Evolutionary conservation across 64 coral and sea anemone genomes (phyloP).

Genomic region (Astreopora myriophthalma): DNA sequence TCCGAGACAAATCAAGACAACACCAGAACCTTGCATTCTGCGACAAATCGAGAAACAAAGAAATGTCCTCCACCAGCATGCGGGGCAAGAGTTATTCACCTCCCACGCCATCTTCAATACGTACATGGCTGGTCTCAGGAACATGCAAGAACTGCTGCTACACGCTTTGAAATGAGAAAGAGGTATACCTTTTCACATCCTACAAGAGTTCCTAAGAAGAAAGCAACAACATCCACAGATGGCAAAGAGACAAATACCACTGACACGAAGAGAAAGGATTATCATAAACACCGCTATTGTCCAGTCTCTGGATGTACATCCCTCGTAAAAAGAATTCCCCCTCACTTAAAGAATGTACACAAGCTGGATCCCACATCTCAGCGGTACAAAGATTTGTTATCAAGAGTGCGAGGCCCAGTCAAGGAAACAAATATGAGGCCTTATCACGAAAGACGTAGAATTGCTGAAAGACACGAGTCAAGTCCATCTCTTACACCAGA

Average conservation of each 20-base stretch:
- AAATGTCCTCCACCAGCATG: slow-evolving; percentile 24
- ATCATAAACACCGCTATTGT: slow-evolving; percentile 32
- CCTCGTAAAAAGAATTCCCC: slow-evolving; percentile 33
- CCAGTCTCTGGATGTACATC: slow-evolving; percentile 47
- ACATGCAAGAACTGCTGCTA: slow-evolving; percentile 20
- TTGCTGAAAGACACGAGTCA: background rate
- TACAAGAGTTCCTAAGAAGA: background rate
- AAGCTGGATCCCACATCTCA: slow-evolving; percentile 45
- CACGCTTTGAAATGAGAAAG: slow-evolving; percentile 38
- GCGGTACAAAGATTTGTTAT: slow-evolving; percentile 20
- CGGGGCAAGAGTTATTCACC: slow-evolving; percentile 21
- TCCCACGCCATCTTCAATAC: slow-evolving; percentile 28
- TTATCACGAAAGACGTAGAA: background rate
- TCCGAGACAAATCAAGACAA: background rate
- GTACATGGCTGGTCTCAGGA: slow-evolving; percentile 33
- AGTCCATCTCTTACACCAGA: background rate
- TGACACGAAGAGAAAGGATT: background rate
- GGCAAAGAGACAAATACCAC: background rate
- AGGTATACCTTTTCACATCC: slow-evolving; percentile 38
- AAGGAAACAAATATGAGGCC: background rate
- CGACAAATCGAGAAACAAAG: slow-evolving; percentile 21
- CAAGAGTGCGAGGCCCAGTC: background rate
- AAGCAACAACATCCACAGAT: slow-evolving; percentile 39
- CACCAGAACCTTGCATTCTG: background rate
- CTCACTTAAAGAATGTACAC: slow-evolving; percentile 39